Evolutionary conservation across 2,113 vertebrate species (phyloP).

Genomic region (Egretta garzetta): DNA sequence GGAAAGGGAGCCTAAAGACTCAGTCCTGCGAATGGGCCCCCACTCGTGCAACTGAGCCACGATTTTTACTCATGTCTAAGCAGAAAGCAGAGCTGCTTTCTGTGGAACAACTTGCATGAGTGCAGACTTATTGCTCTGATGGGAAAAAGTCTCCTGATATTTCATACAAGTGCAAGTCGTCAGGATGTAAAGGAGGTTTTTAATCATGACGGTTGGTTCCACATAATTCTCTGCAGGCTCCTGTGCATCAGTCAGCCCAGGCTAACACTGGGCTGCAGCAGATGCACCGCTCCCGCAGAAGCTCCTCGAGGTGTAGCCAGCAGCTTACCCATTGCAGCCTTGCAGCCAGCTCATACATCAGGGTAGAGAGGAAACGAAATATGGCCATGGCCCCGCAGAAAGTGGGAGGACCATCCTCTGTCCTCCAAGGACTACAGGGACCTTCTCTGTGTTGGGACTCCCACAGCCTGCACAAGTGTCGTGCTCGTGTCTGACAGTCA

Average conservation of each 20-base stretch:
- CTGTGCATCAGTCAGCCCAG: not conserved
- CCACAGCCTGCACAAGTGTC: not conserved
- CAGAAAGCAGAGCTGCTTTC: not conserved
- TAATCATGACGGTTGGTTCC: not conserved
- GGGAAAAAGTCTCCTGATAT: not conserved
- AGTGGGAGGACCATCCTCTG: not conserved
- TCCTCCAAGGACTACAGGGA: not conserved
- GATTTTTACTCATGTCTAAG: not conserved
- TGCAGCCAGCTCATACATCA: not conserved
- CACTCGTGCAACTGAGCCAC: not conserved
- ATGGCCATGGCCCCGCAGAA: not conserved
- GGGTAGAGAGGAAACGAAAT: not conserved
- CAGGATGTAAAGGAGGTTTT: not conserved
- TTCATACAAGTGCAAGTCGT: not conserved
- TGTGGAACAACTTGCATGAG: not conserved
- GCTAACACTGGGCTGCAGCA: not conserved
- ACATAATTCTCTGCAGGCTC: not conserved
- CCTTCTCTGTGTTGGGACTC: not conserved
- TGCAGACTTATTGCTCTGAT: not conserved
- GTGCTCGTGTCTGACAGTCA: accelerated
- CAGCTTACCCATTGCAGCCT: not conserved
- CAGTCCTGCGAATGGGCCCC: not conserved
- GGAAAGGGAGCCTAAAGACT: not conserved
- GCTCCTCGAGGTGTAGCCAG: not conserved
- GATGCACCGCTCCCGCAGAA: not conserved